Percentiles rank a stretch among this genome's conserved stretches.
phyloP scores from a whole-genome alignment of 2,888 invertebrate genomes.

The Scaptomyza polygonia region DNA sequence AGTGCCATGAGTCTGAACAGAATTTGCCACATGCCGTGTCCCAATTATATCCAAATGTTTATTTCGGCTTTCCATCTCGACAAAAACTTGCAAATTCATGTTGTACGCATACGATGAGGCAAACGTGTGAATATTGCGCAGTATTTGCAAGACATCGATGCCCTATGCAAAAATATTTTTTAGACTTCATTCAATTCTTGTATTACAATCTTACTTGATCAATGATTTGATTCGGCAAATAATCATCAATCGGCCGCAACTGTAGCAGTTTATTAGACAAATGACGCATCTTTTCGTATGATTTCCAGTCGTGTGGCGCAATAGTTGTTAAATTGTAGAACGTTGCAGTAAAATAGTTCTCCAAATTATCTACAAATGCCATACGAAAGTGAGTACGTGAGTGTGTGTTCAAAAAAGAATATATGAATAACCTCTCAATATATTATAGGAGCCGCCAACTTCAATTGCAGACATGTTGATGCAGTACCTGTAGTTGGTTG shows the following conservation, averaged over 20 bases:
- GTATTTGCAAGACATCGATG: conserved; percentile 97
- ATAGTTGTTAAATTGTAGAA: conserved; percentile 99
- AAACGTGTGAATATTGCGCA: conserved; percentile 97
- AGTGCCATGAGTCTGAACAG: conserved; percentile 97
- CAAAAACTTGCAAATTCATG: conserved; percentile 97
- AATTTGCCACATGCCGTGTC: conserved; percentile 97
- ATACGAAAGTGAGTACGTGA: too few relatives aligned
- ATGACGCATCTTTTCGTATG: conserved; percentile 98
- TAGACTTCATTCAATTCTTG: too few relatives aligned
- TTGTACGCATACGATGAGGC: conserved; percentile 97
- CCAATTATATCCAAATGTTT: conserved; percentile 98
- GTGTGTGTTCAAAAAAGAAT: too few relatives aligned
- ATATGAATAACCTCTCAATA: conserved; percentile 86
- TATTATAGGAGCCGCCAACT: conserved; percentile 86
- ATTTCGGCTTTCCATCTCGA: conserved; percentile 95
- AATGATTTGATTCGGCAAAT: conserved; percentile 97
- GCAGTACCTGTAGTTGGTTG: conserved; percentile 87
- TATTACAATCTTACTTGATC: conserved; percentile 91
- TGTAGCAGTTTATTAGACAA: conserved; percentile 94
- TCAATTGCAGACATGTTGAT: conserved; percentile 86
- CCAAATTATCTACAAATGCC: conserved; percentile 86
- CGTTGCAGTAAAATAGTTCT: conserved; percentile 95
- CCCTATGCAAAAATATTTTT: conserved; percentile 86
- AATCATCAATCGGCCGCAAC: conserved; percentile 93
- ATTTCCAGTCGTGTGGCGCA: conserved; percentile 98